phyloP scores from a whole-genome alignment of 2,888 invertebrate genomes.

The Lomographa bimaculata region DNA sequence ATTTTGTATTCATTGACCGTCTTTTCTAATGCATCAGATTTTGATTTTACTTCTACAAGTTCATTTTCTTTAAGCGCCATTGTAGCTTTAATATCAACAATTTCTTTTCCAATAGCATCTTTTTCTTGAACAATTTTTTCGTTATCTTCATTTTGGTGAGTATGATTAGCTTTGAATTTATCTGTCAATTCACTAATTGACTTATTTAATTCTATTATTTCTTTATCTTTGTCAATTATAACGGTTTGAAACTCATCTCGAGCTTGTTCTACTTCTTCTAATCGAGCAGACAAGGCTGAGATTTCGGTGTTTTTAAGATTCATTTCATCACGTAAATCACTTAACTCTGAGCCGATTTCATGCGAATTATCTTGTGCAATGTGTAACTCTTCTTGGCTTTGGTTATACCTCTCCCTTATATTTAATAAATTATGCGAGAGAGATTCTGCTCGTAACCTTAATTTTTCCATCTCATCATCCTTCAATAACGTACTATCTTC shows the following conservation, averaged over 20 bases:
- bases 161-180: conserved; percentile 46
- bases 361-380: conserved; percentile 56
- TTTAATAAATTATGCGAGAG: conserved; percentile 29
- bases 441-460: conserved; percentile 48
- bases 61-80: conserved; percentile 51
- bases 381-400: conserved; percentile 50
- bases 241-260: conserved; percentile 41
- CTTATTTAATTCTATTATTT: conserved; percentile 65
- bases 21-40: conserved; percentile 48
- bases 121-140: conserved; percentile 58
- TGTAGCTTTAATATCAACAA: conserved; percentile 44
- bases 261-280: conserved; percentile 47
- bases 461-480: conserved; percentile 55
- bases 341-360: conserved; percentile 52
- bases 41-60: conserved; percentile 47
- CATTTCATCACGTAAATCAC: conserved; percentile 53
- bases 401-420: conserved; percentile 40
- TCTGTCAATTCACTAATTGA: conserved; percentile 60
- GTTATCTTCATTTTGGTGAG: conserved; percentile 55
- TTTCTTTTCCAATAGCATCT: conserved; percentile 49
- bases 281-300: conserved; percentile 40
- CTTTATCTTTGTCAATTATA: conserved; percentile 58
- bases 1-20: conserved; percentile 54
- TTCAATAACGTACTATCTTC: conserved; percentile 49
- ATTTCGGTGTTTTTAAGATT: conserved; percentile 51